Base-by-base conservation (phyloP, 2,888 invertebrate genomes). In the Orthosia gracilis region DNA sequence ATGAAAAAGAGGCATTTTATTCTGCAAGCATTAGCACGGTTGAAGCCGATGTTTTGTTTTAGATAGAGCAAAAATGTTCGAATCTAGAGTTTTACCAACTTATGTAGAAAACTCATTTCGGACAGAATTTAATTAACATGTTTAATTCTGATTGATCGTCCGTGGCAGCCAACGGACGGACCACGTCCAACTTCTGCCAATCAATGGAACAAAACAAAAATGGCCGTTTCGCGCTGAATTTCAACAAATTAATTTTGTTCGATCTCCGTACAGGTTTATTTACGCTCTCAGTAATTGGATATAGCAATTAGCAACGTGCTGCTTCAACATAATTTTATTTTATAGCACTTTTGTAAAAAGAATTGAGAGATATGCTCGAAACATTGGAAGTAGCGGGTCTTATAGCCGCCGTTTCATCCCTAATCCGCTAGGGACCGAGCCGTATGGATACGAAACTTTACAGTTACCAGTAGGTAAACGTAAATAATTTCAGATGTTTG, bases 91-190 rank as follows among this genome's bases (percentile, higher is more conserved):
- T 5, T 11, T 47, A 18, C 13, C 13, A 55, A 50, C 4, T 61
- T 49, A 13, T 26, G 55, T 45, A 54, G 47, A 59, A 49, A 76
- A 63, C 40, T 1, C 15, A 72, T 79, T 62, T 66, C 31, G 15
- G 45, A 31, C 52, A 26, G 31, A 63, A 80, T 68, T 64, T 26
- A 64, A 80, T 74, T 74, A 68, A 65, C 58, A 75, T 62, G 13
- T 65, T 80, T 78, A 69, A 69, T 69, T 80, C n/a, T 78, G 69
- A 73, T 65, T 75, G 47, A 61, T 65, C 21, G 57, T 21, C 23
- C 54, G 15, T 26, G 45, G 23, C 54, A 23, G 15, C 57, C 26
- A 66, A 45, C n/a, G 15, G 54, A 57, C 50, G 45, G 31, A 31
- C 50, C 66, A 62, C 55, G 18, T 47, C 23, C 21, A 75, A 64